Conservation (phyloP, 2,797 vertebrate species). For the Hemibagrus guttatus region DNA sequence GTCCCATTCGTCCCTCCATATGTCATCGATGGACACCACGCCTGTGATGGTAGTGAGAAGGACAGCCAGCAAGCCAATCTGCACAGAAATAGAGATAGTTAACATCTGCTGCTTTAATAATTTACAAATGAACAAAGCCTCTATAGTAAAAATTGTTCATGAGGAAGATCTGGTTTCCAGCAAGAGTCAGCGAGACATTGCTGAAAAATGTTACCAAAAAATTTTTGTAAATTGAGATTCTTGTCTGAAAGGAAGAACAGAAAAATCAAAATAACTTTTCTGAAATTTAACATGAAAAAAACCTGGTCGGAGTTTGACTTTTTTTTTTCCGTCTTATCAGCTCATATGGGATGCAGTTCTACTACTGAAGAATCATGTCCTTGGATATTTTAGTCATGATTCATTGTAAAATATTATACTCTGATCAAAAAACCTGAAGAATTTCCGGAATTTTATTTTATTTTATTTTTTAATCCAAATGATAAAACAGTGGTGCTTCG, state of each 20-base stretch:
- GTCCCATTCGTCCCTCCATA: slow-evolving; percentile 92
- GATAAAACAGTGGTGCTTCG: not conserved
- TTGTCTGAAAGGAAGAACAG: not conserved
- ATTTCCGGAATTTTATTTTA: too few relatives aligned
- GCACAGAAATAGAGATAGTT: slow-evolving; percentile 28
- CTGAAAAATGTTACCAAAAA: too few relatives aligned
- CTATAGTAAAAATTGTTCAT: not conserved
- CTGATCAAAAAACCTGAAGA: not conserved
- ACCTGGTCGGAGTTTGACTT: too few relatives aligned
- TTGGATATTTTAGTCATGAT: not conserved
- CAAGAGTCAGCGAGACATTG: not conserved
- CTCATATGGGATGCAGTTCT: not conserved
- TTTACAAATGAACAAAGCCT: not conserved
- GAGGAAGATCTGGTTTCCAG: too few relatives aligned
- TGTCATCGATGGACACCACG: slow-evolving; percentile 83
- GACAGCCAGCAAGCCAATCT: slow-evolving; percentile 85
- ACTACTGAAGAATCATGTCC: not conserved
- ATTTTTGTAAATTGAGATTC: not conserved
- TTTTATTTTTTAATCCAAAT: not conserved
- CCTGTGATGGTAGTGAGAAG: slow-evolving; percentile 84
- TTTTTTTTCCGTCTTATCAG: too few relatives aligned
- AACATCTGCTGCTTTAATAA: not conserved
- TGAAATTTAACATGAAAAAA: not conserved
- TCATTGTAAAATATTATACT: not conserved
- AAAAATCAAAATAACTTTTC: not conserved